Base-by-base conservation (phyloP, 2,888 invertebrate genomes). In the Sceliomorpha sp. region DNA sequence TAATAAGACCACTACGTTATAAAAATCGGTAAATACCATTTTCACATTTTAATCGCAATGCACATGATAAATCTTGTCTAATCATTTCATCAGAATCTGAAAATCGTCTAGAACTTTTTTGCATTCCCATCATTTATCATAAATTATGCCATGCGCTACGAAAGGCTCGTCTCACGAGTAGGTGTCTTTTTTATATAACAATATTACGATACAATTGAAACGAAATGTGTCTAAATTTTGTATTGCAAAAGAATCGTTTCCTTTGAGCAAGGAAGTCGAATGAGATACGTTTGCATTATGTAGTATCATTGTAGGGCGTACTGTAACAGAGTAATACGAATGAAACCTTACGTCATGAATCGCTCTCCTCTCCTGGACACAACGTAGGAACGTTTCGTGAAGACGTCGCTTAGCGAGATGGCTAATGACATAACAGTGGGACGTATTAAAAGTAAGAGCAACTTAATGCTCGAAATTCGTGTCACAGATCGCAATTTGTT, bases 301-400 rank as follows among this genome's bases (percentile, higher is more conserved):
- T 0, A n/a, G 50, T 44, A 51, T 56, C 50, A 66, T 58, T 37
- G 59, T 45, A 53, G 24, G 40, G 24, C 27, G 42, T 42, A 14
- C 17, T 47, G 48, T 37, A 67, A 51, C 42, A 31, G 44, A 39
- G 39, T 37, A 53, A 53, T 40, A 50, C 29, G 56, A 68, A 68
- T 68, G 55, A 60, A 68, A 55, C 13, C 50, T 68, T 68, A 56
- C 68, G 39, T 60, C 68, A 60, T 36, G 42, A 31, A n/a, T n/a
- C n/a, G n/a, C n/a, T 55, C 55, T 55, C 62, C 36, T 53, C 62
- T 50, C 56, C 56, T 58, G 51, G 32, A 45, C 56, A 51, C 31
- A 67, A 53, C 48, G 59, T 62, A 40, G 68, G 55, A 68, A 63
- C 42, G 45, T 63, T 58, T 68, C 56, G 51, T 62, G 56, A 45